phyloP scores from a whole-genome alignment of 2,888 invertebrate species.

The Lepidonotus clava region DNA sequence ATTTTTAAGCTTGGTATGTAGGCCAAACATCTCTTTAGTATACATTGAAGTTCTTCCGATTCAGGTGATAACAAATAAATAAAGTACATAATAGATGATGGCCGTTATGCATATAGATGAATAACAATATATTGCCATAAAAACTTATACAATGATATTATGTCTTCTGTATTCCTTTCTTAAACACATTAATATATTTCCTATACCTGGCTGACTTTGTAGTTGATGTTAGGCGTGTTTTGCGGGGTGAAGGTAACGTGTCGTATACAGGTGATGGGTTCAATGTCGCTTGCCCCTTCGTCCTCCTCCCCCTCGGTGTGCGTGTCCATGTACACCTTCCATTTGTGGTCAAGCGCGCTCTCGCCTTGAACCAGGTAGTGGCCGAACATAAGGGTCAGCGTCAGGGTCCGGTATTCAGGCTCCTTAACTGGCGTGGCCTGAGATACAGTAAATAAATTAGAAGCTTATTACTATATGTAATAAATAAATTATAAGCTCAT shows the following conservation, averaged over 20 bases:
- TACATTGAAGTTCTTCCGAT: no score
- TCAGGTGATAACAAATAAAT: no score
- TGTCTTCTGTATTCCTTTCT: no score
- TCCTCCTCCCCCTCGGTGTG: conserved; percentile 68
- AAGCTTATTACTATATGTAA: background rate
- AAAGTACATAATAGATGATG: no score
- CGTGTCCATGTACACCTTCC: conserved; percentile 80
- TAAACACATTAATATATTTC: no score
- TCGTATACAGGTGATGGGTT: conserved; percentile 74
- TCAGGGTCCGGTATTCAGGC: conserved; percentile 65
- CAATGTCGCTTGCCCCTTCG: conserved; percentile 68
- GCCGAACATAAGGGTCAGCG: conserved; percentile 76
- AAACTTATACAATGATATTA: no score
- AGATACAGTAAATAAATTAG: background rate
- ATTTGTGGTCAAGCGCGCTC: conserved; percentile 74
- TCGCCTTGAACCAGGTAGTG: conserved; percentile 75
- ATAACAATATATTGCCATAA: no score
- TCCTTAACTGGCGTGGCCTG: background rate
- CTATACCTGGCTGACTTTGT: conserved; percentile 72
- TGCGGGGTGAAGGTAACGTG: conserved; percentile 76
- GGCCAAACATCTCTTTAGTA: no score
- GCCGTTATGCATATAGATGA: no score
- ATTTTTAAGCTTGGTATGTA: no score
- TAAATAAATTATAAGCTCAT: background rate
- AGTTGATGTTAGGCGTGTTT: conserved; percentile 69